Evolutionary conservation across 2,888 invertebrate species (phyloP).

Genomic region (Agrotis segetum): DNA sequence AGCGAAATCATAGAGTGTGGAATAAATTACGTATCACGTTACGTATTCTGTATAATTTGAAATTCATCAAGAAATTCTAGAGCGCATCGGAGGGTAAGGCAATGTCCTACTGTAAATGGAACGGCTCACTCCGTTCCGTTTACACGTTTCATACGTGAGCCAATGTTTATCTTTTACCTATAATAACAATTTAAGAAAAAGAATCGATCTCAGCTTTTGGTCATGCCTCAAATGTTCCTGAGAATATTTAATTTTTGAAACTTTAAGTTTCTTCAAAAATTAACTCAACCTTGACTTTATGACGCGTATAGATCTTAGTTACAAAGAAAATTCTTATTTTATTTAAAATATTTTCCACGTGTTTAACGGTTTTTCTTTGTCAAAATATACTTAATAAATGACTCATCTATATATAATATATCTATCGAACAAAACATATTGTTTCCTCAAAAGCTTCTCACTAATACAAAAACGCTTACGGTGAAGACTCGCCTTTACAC

Average conservation of each 20-base stretch:
- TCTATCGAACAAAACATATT: too few species aligned
- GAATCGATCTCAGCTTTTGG: too few species aligned
- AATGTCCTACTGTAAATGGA: background rate
- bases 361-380: background rate
- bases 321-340: background rate
- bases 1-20: conserved; percentile 41
- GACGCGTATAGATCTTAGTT: too few species aligned
- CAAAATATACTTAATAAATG: background rate
- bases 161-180: too few species aligned
- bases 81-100: conserved; percentile 33
- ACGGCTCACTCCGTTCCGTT: too few species aligned
- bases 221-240: background rate
- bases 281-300: background rate
- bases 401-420: too few species aligned
- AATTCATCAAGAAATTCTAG: conserved; percentile 42
- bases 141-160: too few species aligned
- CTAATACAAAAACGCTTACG: background rate
- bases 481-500: background rate
- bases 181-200: too few species aligned
- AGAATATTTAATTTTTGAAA: background rate
- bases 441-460: too few species aligned
- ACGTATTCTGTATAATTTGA: conserved; percentile 34
- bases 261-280: background rate
- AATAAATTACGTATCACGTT: conserved; percentile 43
- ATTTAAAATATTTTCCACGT: too few species aligned